Percentiles rank a stretch among this genome's conserved stretches.
phyloP scores from a whole-genome alignment of 2,113 vertebrate species.

The Himantopus leucocephalus region DNA sequence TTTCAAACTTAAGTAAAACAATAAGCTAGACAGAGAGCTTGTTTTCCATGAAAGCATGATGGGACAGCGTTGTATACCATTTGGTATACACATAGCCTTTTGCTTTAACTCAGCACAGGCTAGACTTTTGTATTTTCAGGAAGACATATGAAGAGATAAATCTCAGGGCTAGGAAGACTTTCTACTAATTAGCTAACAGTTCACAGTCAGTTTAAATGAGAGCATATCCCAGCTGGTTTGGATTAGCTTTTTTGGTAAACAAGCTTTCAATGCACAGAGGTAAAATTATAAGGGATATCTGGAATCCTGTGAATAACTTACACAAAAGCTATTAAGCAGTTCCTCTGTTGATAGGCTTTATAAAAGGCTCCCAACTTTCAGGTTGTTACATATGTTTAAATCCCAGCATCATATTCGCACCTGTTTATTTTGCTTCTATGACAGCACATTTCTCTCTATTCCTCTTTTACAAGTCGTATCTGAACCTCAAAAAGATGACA shows the following conservation, averaged over 20 bases:
- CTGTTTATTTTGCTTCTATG: background rate
- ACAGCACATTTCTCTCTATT: background rate
- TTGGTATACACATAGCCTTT: rapidly evolving
- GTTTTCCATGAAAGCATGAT: background rate
- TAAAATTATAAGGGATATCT: background rate
- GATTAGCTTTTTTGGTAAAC: background rate
- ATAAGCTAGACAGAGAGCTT: background rate
- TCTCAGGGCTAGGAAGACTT: background rate
- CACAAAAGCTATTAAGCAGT: background rate
- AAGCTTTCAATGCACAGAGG: background rate
- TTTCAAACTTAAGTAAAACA: background rate
- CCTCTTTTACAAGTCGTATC: background rate
- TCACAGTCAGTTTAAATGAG: background rate
- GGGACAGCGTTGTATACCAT: background rate
- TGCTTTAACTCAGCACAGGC: background rate
- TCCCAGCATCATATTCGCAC: background rate
- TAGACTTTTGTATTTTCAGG: background rate
- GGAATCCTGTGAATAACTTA: background rate
- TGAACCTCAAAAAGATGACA: background rate
- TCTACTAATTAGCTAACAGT: background rate
- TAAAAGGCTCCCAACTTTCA: background rate
- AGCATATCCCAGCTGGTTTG: background rate
- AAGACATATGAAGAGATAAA: background rate
- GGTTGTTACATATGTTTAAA: background rate
- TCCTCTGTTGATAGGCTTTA: background rate